phyloP scores from a whole-genome alignment of 2,113 vertebrate genomes.

The Acrocephalus kingi region DNA sequence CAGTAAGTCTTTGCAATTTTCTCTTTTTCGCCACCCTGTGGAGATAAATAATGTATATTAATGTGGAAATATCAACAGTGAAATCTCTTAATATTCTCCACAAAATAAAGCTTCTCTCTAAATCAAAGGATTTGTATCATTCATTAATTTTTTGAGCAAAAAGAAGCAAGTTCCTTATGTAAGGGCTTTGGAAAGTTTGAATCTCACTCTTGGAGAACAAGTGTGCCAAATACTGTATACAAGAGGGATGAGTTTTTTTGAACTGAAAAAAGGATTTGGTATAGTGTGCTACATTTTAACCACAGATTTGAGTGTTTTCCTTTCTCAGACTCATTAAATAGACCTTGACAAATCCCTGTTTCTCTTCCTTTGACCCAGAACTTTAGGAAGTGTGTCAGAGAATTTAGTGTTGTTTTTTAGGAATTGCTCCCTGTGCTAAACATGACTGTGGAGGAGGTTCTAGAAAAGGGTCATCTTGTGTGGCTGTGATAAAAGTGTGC shows the following conservation, averaged over 20 bases:
- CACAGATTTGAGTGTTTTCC: not conserved
- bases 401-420: not conserved
- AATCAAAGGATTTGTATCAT: conserved; percentile 53
- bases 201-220: conserved; percentile 32
- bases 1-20: conserved; percentile 70
- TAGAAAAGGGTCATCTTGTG: not conserved
- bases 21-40: conserved; percentile 62
- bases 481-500: not conserved
- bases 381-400: not conserved
- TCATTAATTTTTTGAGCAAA: conserved; percentile 48
- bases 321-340: not conserved
- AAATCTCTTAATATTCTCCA: conserved; percentile 58
- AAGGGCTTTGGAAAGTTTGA: conserved; percentile 60
- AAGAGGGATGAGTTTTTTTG: not conserved
- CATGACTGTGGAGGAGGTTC: not conserved
- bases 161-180: conserved; percentile 16
- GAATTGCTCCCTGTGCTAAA: not conserved
- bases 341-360: not conserved
- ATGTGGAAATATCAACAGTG: conserved; percentile 68
- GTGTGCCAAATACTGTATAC: not conserved
- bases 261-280: not conserved
- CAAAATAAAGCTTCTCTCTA: conserved; percentile 55
- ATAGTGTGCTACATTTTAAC: not conserved
- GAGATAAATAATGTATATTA: conserved; percentile 69
- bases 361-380: not conserved